Percentiles rank a stretch among this genome's conserved stretches.
These are phyloP conservation scores for Idaea dimidiata DNA, from an alignment of 2,888 invertebrate genomes.

Conservation along the genomic window DNA sequence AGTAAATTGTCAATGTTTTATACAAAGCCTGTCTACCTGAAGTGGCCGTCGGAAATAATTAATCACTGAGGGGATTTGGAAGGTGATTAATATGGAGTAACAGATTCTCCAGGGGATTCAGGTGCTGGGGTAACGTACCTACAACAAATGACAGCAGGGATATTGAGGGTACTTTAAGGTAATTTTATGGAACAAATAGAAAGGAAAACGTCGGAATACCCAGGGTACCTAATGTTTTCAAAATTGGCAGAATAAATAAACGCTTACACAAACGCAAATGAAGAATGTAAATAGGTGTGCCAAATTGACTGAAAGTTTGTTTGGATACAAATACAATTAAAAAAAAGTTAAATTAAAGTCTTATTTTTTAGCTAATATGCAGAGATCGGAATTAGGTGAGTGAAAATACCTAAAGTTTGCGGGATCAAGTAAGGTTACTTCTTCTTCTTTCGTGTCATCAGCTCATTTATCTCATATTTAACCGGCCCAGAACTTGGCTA, in stretches of 20 bases:
- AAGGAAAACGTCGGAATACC: not conserved
- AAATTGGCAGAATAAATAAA: not conserved
- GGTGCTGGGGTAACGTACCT: slow-evolving; percentile 53
- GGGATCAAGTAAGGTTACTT: too few relatives aligned
- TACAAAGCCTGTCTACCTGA: not conserved
- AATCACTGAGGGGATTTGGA: slow-evolving; percentile 50
- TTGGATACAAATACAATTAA: too few relatives aligned
- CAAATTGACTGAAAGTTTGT: too few relatives aligned
- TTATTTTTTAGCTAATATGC: too few relatives aligned
- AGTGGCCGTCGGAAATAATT: slow-evolving; percentile 37
- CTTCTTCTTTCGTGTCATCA: too few relatives aligned
- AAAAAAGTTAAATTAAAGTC: too few relatives aligned
- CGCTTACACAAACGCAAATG: too few relatives aligned
- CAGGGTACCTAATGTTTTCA: not conserved
- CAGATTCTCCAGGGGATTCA: slow-evolving; percentile 44
- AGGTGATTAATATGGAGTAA: slow-evolving; percentile 55
- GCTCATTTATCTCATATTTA: too few relatives aligned
- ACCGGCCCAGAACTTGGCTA: too few relatives aligned
- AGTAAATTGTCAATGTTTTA: not conserved
- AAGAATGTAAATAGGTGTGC: too few relatives aligned
- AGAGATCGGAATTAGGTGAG: too few relatives aligned
- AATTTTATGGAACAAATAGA: slow-evolving; percentile 16
- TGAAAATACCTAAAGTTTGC: too few relatives aligned
- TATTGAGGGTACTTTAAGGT: slow-evolving; percentile 33
- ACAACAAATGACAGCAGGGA: slow-evolving; percentile 45